phyloP scores from a whole-genome alignment of 2,113 vertebrate species.

The Anoura caudifer region DNA sequence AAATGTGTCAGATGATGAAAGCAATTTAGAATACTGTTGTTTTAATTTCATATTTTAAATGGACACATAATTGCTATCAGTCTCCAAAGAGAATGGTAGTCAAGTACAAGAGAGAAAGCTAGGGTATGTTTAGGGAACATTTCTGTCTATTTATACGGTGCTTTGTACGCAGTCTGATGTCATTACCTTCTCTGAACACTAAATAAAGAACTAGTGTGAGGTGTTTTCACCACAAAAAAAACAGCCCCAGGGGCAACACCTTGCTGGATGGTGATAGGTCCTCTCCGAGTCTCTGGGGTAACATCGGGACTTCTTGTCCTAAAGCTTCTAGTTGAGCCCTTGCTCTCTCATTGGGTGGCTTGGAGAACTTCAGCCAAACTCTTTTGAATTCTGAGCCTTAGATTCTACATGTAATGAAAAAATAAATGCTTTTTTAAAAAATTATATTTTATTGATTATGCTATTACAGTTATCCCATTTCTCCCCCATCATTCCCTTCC shows the following conservation, averaged over 20 bases:
- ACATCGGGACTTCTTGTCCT: neutral
- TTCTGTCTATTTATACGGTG: neutral
- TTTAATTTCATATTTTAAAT: neutral
- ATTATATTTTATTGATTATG: too few species aligned
- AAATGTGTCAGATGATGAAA: neutral
- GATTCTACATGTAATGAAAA: neutral
- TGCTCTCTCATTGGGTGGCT: neutral
- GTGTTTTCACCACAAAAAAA: neutral
- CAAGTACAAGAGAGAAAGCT: neutral
- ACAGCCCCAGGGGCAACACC: too few species aligned
- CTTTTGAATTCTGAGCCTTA: neutral
- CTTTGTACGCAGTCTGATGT: neutral
- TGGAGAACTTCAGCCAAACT: neutral
- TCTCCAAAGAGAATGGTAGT: neutral
- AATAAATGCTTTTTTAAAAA: too few species aligned
- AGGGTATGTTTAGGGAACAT: neutral
- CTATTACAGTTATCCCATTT: too few species aligned
- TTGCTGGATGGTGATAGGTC: neutral
- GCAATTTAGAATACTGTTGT: neutral
- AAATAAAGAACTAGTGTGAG: neutral
- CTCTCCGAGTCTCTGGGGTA: neutral
- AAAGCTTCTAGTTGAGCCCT: neutral
- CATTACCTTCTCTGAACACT: neutral
- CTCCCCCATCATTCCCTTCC: too few species aligned
- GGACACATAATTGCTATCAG: neutral